Evolutionary conservation across 2,888 invertebrate genomes (phyloP).

Genomic region (Lacanobia wlatinum): DNA sequence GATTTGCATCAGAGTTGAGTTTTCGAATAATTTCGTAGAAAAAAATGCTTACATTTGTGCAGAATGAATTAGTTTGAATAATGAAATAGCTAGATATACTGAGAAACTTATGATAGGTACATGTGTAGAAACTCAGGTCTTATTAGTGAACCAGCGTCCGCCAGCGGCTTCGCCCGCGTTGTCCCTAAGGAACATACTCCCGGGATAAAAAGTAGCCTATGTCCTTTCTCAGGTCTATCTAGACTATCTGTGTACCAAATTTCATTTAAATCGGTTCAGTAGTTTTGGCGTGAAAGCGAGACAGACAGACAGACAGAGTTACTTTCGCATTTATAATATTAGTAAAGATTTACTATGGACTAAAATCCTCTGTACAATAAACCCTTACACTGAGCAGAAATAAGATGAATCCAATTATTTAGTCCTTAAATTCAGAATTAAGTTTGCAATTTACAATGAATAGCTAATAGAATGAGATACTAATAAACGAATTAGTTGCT

Average conservation of each 20-base stretch:
- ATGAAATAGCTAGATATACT: neutral
- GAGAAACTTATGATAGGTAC: neutral
- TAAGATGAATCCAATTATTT: neutral
- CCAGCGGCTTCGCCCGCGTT: too few relatives aligned
- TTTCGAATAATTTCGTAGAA: constrained; percentile 37
- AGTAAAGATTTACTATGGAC: neutral
- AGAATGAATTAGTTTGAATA: neutral
- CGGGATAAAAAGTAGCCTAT: too few relatives aligned
- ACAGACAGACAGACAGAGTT: too few relatives aligned
- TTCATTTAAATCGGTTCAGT: too few relatives aligned
- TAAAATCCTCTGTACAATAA: neutral
- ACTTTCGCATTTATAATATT: too few relatives aligned
- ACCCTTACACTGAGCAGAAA: too few relatives aligned
- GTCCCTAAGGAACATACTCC: too few relatives aligned
- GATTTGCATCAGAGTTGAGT: constrained; percentile 28
- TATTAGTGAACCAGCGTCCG: neutral
- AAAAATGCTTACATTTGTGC: neutral
- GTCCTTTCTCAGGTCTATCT: too few relatives aligned
- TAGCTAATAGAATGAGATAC: neutral
- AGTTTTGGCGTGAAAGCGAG: too few relatives aligned
- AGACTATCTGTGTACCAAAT: too few relatives aligned
- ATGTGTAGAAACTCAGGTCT: neutral
- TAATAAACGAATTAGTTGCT: too few relatives aligned
- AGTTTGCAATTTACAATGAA: neutral
- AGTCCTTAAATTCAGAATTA: neutral